Conservation (phyloP, 2,888 invertebrate genomes). For the Eucriotettix oculatus region DNA sequence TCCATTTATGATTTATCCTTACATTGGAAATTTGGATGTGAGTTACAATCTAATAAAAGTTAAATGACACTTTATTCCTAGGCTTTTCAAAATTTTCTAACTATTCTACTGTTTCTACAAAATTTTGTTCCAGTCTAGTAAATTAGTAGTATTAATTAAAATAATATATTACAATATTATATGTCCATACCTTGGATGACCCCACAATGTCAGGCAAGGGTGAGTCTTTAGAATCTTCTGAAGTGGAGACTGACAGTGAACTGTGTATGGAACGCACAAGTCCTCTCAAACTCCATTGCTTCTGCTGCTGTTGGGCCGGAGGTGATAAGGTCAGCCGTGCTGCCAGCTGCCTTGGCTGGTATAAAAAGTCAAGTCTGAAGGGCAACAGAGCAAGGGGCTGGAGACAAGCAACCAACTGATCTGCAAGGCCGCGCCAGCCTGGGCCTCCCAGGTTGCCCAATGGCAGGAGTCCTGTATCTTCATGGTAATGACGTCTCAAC, state of each 20-base stretch:
- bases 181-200: slow-evolving; percentile 31
- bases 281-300: slow-evolving; percentile 38
- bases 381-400: slow-evolving; percentile 65
- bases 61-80: no score
- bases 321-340: slow-evolving; percentile 39
- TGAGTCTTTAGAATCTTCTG: slow-evolving; percentile 23
- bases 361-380: slow-evolving; percentile 65
- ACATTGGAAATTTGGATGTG: no score
- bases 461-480: slow-evolving; percentile 45
- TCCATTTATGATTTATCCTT: no score
- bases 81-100: no score
- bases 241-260: slow-evolving; percentile 24
- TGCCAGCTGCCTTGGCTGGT: slow-evolving; percentile 60
- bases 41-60: no score
- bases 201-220: slow-evolving; percentile 41
- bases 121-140: no score
- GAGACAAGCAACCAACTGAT: slow-evolving; percentile 56
- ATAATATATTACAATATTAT: background rate
- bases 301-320: background rate
- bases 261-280: slow-evolving; percentile 39
- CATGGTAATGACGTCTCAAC: slow-evolving; percentile 58
- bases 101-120: no score
- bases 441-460: slow-evolving; percentile 41
- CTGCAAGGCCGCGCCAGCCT: slow-evolving; percentile 39
- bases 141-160: no score